A percentile compares a stretch with the other conserved stretches of the same genome.
phyloP scores from a whole-genome alignment of 2,888 invertebrate genomes.

The Macaria notata region DNA sequence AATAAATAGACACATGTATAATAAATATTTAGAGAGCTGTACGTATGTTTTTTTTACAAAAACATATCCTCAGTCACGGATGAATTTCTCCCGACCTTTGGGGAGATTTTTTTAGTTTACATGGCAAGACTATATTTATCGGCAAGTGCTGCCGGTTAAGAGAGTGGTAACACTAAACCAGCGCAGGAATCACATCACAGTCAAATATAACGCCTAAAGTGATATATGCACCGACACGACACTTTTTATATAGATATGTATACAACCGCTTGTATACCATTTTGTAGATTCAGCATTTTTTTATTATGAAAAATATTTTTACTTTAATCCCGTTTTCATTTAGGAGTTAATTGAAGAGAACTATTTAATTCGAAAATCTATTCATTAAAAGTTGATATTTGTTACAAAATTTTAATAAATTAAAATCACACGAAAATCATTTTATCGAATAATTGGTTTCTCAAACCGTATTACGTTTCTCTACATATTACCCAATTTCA shows the following conservation, averaged over 20 bases:
- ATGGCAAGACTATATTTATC: conserved; percentile 23
- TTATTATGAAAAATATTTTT: conserved; percentile 1
- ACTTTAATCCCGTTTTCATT: not conserved
- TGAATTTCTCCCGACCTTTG: not conserved
- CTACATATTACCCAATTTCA: too few species aligned
- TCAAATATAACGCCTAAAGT: conserved; percentile 44
- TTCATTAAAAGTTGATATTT: too few species aligned
- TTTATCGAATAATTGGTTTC: too few species aligned
- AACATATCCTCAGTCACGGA: conserved; percentile 28
- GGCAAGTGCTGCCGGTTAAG: conserved; percentile 12
- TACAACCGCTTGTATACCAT: conserved; percentile 16
- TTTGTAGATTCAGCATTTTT: conserved; percentile 18
- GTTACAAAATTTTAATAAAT: too few species aligned
- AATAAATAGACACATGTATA: not conserved
- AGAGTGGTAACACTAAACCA: conserved; percentile 29
- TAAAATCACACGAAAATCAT: too few species aligned
- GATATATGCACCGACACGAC: conserved; percentile 38
- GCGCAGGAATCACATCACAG: conserved; percentile 48
- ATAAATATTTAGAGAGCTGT: conserved; percentile 28
- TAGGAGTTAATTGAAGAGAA: too few species aligned
- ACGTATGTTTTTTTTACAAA: conserved; percentile 28
- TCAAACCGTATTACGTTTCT: too few species aligned
- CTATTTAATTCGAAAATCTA: too few species aligned
- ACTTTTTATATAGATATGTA: conserved; percentile 23
- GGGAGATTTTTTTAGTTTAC: conserved; percentile 1